Conservation (phyloP, 2,113 vertebrate species). For the Fulmarus glacialis region DNA sequence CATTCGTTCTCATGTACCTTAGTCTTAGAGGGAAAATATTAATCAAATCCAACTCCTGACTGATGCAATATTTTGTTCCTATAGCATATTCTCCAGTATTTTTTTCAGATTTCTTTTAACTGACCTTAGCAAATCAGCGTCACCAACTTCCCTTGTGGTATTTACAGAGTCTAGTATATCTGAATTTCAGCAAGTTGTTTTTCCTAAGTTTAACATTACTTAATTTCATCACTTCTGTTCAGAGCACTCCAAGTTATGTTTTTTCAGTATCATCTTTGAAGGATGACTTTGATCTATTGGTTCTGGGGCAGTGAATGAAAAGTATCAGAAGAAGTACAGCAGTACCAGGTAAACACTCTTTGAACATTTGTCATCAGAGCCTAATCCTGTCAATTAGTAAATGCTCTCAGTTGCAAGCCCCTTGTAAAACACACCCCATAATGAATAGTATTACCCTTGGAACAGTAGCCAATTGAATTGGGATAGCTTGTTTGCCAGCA, state of each 20-base stretch:
- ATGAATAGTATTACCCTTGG: background rate
- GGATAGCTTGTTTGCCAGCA: background rate
- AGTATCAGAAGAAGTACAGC: background rate
- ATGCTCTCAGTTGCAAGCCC: background rate
- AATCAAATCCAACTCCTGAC: background rate
- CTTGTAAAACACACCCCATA: background rate
- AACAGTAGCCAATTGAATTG: background rate
- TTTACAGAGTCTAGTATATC: background rate
- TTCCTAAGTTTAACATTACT: background rate
- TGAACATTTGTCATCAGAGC: background rate
- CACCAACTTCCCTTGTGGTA: background rate
- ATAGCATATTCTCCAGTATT: background rate
- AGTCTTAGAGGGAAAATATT: background rate
- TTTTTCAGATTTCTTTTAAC: background rate
- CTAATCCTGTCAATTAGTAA: background rate
- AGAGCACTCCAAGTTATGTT: background rate
- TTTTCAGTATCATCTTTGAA: background rate
- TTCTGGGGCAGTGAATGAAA: background rate
- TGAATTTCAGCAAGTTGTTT: background rate
- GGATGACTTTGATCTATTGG: background rate
- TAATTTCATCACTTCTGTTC: background rate
- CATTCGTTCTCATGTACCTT: background rate
- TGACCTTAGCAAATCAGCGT: background rate
- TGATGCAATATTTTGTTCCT: background rate
- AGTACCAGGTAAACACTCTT: background rate